Evolutionary conservation across 2,797 vertebrate genomes (phyloP).

Genomic region (Tamandua tetradactyla): DNA sequence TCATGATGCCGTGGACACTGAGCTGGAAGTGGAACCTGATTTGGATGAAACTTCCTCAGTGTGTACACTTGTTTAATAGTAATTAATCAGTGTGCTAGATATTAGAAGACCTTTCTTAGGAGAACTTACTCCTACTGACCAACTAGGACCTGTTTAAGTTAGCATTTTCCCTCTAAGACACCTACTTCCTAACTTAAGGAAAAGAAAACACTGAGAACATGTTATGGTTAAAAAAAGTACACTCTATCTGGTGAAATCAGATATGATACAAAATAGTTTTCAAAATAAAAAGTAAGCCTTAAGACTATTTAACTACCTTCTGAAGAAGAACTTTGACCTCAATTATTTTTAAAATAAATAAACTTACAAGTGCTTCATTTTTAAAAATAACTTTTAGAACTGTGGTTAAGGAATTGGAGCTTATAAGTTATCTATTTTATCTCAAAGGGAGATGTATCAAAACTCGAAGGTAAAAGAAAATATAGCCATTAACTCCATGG

Average conservation of each 20-base stretch:
- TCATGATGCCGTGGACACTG: background rate
- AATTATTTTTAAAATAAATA: slow-evolving; percentile 42
- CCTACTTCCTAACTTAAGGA: slow-evolving; percentile 23
- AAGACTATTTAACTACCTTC: background rate
- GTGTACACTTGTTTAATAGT: background rate
- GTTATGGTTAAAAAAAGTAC: background rate
- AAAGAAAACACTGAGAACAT: slow-evolving; percentile 33
- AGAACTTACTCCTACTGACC: slow-evolving; percentile 20
- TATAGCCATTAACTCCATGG: background rate
- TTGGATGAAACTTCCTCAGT: background rate
- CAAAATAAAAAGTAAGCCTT: background rate
- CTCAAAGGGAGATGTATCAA: slow-evolving; percentile 41
- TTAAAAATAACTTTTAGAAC: background rate
- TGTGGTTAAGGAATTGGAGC: background rate
- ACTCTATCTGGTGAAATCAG: slow-evolving; percentile 22
- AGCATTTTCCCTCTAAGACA: background rate
- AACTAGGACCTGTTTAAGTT: slow-evolving; percentile 26
- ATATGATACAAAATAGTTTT: slow-evolving; percentile 40
- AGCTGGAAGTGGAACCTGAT: background rate
- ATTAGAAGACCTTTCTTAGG: slow-evolving; percentile 36
- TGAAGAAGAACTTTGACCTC: slow-evolving; percentile 13
- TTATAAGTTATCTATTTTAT: slow-evolving; percentile 37
- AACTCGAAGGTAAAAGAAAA: slow-evolving; percentile 17
- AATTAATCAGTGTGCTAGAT: background rate
- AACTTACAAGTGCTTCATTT: background rate